These are phyloP conservation scores for Drosophila teissieri DNA, from an alignment of 1,140 invertebrate genomes.

Conservation along the genomic window DNA sequence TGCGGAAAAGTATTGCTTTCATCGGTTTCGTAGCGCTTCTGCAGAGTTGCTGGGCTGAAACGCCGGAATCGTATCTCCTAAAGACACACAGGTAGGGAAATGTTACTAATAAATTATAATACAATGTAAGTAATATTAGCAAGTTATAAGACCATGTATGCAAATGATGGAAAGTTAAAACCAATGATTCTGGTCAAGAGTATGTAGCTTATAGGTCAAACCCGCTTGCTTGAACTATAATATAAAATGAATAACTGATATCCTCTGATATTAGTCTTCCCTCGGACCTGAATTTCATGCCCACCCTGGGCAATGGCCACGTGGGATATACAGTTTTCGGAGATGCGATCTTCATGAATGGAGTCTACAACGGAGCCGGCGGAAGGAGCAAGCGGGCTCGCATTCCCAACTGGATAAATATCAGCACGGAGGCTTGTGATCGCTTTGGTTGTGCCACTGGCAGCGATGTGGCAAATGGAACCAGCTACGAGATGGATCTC, in stretches of 20 bases:
- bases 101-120: background rate
- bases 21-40: constrained; percentile 8
- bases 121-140: too few species aligned
- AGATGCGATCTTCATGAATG: constrained; percentile 86
- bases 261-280: constrained; percentile 69
- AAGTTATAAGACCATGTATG: too few species aligned
- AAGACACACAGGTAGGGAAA: constrained; percentile 12
- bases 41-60: background rate
- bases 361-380: constrained; percentile 86
- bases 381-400: constrained; percentile 86
- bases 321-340: constrained; percentile 87
- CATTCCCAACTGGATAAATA: constrained; percentile 86
- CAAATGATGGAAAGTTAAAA: too few species aligned
- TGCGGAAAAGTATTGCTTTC: constrained; percentile 16
- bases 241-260: background rate
- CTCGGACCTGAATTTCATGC: constrained; percentile 86
- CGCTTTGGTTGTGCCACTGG: constrained; percentile 28
- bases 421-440: constrained; percentile 65
- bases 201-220: too few species aligned
- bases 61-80: constrained; percentile 20
- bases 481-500: constrained; percentile 75
- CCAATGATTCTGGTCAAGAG: too few species aligned
- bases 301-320: constrained; percentile 86
- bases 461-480: constrained; percentile 74
- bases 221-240: background rate